These are phyloP conservation scores for Aphelocoma coerulescens DNA, from an alignment of 2,113 vertebrate genomes.

Conservation along the genomic window DNA sequence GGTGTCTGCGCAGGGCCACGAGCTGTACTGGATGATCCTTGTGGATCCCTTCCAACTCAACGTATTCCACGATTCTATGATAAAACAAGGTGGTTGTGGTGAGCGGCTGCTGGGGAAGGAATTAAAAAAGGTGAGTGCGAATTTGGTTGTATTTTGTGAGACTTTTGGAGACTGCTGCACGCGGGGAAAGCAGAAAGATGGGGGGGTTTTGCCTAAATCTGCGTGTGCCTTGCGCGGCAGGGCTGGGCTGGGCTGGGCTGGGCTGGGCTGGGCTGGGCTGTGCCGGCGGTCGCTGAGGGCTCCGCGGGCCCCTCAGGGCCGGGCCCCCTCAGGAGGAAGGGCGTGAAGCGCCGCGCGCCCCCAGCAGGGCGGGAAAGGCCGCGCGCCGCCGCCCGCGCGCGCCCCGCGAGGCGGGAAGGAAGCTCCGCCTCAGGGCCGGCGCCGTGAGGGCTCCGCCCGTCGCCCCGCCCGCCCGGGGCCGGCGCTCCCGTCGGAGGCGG, in stretches of 20 bases:
- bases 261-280: fast-evolving
- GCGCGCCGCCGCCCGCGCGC: neutral
- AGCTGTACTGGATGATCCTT: too few relatives aligned
- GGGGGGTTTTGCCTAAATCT: fast-evolving
- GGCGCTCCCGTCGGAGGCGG: neutral
- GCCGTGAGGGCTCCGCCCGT: neutral
- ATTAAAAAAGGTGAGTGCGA: neutral
- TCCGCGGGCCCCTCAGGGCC: too few relatives aligned
- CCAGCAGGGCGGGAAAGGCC: too few relatives aligned
- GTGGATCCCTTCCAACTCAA: neutral
- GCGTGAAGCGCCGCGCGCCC: neutral
- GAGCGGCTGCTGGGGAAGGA: neutral
- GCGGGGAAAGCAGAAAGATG: neutral
- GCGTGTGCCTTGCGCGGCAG: fast-evolving
- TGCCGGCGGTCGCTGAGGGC: neutral
- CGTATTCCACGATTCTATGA: neutral
- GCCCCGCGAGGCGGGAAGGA: neutral
- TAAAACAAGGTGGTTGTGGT: neutral
- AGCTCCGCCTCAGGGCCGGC: neutral
- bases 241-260: neutral
- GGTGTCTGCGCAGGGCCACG: neutral
- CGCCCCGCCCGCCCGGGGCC: neutral
- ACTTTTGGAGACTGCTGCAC: fast-evolving
- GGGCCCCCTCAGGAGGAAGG: neutral
- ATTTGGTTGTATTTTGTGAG: neutral